Percentiles rank a stretch among this genome's conserved stretches.
phyloP scores from a whole-genome alignment of 2,113 vertebrate genomes.

The Ailurus styani region DNA sequence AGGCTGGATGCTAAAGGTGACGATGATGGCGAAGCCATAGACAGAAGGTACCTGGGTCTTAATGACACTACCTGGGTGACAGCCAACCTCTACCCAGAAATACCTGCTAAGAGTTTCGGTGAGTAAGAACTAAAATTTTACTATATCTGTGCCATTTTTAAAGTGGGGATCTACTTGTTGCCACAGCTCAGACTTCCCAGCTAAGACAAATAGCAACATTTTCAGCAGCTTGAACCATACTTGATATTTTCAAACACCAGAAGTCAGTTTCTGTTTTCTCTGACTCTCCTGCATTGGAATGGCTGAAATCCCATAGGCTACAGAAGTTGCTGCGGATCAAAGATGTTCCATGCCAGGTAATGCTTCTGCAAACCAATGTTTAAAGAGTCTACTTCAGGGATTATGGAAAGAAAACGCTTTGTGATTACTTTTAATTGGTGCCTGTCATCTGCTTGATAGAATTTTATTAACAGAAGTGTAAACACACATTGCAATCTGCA shows the following conservation, averaged over 20 bases:
- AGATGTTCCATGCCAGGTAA: background rate
- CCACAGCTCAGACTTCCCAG: background rate
- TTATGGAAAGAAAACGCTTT: background rate
- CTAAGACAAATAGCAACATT: background rate
- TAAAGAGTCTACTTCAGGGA: slow-evolving; percentile 18
- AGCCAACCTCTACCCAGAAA: background rate
- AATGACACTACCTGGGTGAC: background rate
- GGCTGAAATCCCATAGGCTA: background rate
- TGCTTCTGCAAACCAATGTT: background rate
- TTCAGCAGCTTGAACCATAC: background rate
- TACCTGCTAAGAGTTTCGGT: background rate
- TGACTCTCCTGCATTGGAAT: background rate
- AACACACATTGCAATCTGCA: slow-evolving; percentile 52
- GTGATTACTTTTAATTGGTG: slow-evolving; percentile 65
- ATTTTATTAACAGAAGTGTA: slow-evolving; percentile 67
- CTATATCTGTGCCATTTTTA: background rate
- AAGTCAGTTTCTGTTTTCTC: slow-evolving; percentile 4
- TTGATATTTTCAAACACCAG: background rate
- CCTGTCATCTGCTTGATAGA: slow-evolving; percentile 53
- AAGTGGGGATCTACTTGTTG: background rate
- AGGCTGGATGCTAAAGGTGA: background rate
- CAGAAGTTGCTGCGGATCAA: background rate
- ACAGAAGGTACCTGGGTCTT: background rate
- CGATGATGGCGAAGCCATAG: background rate
- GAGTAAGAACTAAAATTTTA: background rate